Base-by-base conservation (phyloP, 64 coral and sea anemone species). In the Acropora tenuis region DNA sequence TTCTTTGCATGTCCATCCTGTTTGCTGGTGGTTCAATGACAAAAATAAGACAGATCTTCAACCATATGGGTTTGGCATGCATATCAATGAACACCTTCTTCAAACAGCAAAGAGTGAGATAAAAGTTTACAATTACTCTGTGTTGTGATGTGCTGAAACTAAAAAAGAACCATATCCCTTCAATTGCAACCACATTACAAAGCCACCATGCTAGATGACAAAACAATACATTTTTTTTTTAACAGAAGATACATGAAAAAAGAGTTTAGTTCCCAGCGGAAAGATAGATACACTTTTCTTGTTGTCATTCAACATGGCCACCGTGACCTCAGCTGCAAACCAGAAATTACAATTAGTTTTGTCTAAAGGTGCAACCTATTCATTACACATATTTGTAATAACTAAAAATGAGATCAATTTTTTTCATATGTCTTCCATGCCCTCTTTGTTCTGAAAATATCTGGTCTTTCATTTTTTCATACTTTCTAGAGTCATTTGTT, bases 81-180 rank as follows among this genome's bases (percentile, higher is more conserved):
- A 68, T 85, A 66, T 69, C 82, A 66, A 6, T 63, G 40, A 85
- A 66, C 55, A 60, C 82, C 43, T 68, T 85, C 82, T 85, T 60
- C 57, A 85, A 69, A 69, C 82, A 85, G 41, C 82, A 85, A 85
- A 85, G 41, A 61, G 82, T 85, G 61, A 85, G 82, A 69, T 67
- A 18, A 74, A 74, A 74, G 41, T 74, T 30, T 41, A 40, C 71
- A 74, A 41, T 74, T 74, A 74, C 71, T 30, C 41, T 0, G n/a
- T 74, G 71, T 74, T 74, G 71, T 74, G 71, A 74, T 40, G n/a
- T 74, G 71, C 71, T 0, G 71, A 74, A 74, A 74, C 71, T 43
- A 73, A 40, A 40, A 73, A 73, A 73, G 71, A 73, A 73, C n/a
- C 41, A 74, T 8, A 74, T 41, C 41, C 16, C 60, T 63, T 63